Evolutionary conservation across 1,140 invertebrate genomes (phyloP).

Genomic region (Drosophila santomea): DNA sequence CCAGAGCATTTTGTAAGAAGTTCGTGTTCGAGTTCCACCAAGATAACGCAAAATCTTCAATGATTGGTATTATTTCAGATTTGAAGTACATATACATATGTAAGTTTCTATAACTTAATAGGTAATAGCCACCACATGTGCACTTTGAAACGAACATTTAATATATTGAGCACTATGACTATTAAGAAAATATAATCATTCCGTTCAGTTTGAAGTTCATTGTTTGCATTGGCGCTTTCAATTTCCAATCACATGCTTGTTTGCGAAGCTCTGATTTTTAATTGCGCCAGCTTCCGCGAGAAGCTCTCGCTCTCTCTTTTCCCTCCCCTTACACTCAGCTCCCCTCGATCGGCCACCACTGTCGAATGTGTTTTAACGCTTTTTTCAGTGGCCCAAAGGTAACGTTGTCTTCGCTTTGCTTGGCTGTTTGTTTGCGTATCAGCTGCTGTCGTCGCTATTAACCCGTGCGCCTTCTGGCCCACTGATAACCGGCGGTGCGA

Average conservation of each 20-base stretch:
- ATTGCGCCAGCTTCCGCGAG: constrained; percentile 46
- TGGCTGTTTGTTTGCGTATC: constrained; percentile 14
- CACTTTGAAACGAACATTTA: too few relatives aligned
- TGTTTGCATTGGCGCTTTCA: constrained; percentile 1
- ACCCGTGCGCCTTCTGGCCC: constrained; percentile 14
- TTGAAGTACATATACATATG: too few relatives aligned
- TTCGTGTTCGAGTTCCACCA: too few relatives aligned
- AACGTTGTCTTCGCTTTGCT: constrained; percentile 11
- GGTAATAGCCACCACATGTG: too few relatives aligned
- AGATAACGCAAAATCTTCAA: too few relatives aligned
- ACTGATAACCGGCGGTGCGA: constrained; percentile 20
- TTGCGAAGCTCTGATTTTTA: constrained; percentile 34
- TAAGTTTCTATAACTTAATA: too few relatives aligned
- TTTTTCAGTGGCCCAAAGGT: neutral
- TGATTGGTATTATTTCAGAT: too few relatives aligned
- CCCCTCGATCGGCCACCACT: neutral
- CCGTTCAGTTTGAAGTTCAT: neutral
- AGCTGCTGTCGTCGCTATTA: constrained; percentile 4
- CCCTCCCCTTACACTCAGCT: neutral
- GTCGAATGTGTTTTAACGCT: neutral
- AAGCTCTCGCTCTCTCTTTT: constrained; percentile 19
- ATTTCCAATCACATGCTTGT: constrained; percentile 47
- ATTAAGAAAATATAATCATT: neutral
- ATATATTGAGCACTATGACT: too few relatives aligned
- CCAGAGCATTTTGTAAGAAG: neutral